These are phyloP conservation scores for Brachionus rubens DNA, from an alignment of 1,140 invertebrate genomes.

Conservation along the genomic window DNA sequence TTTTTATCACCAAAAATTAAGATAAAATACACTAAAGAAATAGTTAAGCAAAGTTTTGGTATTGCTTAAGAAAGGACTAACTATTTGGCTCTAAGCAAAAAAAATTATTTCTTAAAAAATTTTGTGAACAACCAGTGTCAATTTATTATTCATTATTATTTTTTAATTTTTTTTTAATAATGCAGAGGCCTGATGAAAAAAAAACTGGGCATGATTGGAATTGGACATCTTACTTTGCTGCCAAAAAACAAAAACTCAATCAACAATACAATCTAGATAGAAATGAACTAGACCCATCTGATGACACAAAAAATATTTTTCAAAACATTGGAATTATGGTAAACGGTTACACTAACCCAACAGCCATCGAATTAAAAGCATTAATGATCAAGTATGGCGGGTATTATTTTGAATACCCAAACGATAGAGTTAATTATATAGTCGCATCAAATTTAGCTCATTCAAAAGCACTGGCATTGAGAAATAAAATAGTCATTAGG, in stretches of 20 bases:
- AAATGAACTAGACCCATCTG: not conserved
- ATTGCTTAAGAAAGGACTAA: no score
- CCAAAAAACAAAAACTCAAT: conserved; percentile 37
- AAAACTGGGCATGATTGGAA: conserved; percentile 18
- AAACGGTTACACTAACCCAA: conserved; percentile 40
- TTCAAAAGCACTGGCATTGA: conserved; percentile 32
- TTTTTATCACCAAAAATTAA: no score
- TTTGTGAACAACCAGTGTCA: no score
- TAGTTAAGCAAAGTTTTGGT: no score
- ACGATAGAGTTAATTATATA: conserved; percentile 37
- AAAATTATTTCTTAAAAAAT: no score
- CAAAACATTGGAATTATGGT: conserved; percentile 31
- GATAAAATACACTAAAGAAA: no score
- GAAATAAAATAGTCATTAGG: conserved; percentile 17
- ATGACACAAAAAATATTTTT: conserved; percentile 24
- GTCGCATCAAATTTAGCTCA: conserved; percentile 38
- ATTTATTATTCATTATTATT: no score
- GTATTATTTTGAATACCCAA: conserved; percentile 23
- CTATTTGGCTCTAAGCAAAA: no score
- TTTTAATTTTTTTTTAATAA: no score
- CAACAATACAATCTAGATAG: conserved; percentile 8
- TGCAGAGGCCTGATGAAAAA: conserved; percentile 34
- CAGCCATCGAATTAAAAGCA: conserved; percentile 36
- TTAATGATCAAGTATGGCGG: conserved; percentile 42
- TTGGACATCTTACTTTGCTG: conserved; percentile 31